These are phyloP conservation scores for Toxotes lorentzi DNA, from an alignment of 2,797 vertebrate genomes.

Conservation along the genomic window DNA sequence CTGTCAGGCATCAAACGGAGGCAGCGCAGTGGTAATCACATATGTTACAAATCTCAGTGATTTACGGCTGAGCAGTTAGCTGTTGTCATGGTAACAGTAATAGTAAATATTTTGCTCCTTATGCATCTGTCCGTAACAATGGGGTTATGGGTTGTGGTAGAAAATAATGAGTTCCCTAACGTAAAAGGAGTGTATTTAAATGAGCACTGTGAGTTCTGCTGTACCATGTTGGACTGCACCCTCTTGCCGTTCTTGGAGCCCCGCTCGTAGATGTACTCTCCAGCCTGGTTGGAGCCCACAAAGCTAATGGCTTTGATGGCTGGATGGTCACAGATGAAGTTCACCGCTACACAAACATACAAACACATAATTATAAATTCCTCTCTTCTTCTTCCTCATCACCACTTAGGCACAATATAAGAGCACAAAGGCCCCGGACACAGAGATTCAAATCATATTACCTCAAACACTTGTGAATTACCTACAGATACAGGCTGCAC, in stretches of 20 bases:
- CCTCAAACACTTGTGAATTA: conserved; percentile 36
- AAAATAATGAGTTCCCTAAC: conserved; percentile 3
- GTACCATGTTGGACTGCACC: conserved; percentile 99
- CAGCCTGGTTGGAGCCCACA: conserved; percentile 98
- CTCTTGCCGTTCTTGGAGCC: conserved; percentile 97
- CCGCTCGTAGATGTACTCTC: conserved; percentile 91
- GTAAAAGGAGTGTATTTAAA: background rate
- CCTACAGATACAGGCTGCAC: conserved; percentile 34
- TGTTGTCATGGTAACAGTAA: conserved; percentile 35
- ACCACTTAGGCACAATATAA: conserved; percentile 13
- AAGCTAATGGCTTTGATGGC: conserved; percentile 98
- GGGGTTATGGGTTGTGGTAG: background rate
- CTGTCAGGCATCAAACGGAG: conserved; percentile 36
- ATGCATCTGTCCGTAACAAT: background rate
- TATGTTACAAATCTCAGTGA: conserved; percentile 3
- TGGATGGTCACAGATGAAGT: conserved; percentile 97
- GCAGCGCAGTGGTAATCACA: conserved; percentile 12
- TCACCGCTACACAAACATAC: conserved; percentile 88
- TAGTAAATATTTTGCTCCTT: background rate
- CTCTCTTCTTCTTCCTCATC: conserved; percentile 12
- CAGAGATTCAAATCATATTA: conserved; percentile 31
- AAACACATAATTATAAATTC: conserved; percentile 22
- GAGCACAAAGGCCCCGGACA: conserved; percentile 21
- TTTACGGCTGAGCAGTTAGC: conserved; percentile 26
- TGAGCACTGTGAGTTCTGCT: background rate